These are phyloP conservation scores for Willisornis vidua DNA, from an alignment of 2,113 vertebrate genomes.

Conservation along the genomic window DNA sequence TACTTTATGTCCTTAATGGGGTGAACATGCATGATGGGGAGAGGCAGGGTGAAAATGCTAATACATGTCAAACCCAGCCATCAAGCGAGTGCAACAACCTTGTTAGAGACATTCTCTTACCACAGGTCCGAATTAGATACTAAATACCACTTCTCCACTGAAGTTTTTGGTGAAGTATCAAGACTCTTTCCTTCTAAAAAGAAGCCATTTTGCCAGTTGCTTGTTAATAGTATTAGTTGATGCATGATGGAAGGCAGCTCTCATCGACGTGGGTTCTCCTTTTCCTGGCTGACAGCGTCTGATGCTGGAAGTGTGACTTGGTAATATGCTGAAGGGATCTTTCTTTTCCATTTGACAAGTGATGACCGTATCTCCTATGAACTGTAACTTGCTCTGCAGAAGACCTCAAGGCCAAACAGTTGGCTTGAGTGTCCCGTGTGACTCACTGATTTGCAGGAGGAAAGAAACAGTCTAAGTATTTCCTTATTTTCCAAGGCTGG, in stretches of 20 bases:
- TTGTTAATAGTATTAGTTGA: background rate
- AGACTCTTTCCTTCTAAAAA: background rate
- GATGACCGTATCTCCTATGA: background rate
- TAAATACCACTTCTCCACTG: background rate
- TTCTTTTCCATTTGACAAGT: background rate
- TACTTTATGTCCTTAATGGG: background rate
- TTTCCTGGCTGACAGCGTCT: background rate
- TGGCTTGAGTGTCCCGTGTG: background rate
- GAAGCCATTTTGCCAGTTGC: background rate
- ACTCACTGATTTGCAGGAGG: background rate
- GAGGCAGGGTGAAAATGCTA: background rate
- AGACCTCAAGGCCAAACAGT: background rate
- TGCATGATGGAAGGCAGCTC: background rate
- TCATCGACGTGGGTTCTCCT: background rate
- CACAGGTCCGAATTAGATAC: background rate
- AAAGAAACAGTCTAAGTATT: background rate
- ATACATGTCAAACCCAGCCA: background rate
- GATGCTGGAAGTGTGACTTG: background rate
- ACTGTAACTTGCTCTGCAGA: background rate
- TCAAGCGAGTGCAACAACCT: background rate
- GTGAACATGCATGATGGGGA: rapidly evolving
- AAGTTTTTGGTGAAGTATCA: background rate
- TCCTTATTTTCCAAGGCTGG: background rate
- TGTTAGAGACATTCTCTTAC: background rate
- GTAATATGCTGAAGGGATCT: background rate